Base-by-base conservation (phyloP, 1,140 invertebrate genomes). In the Ephestia elutella region DNA sequence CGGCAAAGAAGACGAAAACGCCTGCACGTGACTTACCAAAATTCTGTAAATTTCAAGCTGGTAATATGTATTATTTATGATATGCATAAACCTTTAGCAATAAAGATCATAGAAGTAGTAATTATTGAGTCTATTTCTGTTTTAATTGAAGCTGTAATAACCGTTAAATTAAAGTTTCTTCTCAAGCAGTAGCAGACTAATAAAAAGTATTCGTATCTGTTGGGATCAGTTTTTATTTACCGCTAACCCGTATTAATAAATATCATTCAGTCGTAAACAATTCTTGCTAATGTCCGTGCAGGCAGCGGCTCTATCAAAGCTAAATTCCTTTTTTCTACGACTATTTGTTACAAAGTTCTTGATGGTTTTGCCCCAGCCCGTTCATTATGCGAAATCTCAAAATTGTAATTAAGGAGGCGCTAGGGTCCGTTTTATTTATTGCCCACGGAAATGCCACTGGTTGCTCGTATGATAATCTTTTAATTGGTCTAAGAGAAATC, bases 261-360 rank as follows among this genome's bases (percentile, higher is more conserved):
- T 66, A 66, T 62, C 57, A 60, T 62, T 62, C 49, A 53, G 5
- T 17, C 51, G 48, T 61, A 61, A 60, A 54, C 60, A 61, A 67
- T 59, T 57, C 9, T 56, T 58, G 56, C 54, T 53, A 53, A 53
- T 53, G 49, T 51, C 17, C 38, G 25, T 30, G 25, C 20, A 60
- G 35, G 18, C 21, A 56, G 54, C 66, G 72, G 63, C 55, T n/a
- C 2, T 56, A 62, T 65, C 70, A 72, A 72, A 75, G 65, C 11
- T 44, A 38, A 38, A 38, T n/a, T 19, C 20, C 54, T 69, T 66
- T 65, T 19, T 54, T 44, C 30, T 51, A 17, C 44, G 25, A n/a
- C 61, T 18, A 49, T 38, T 25, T 49, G n/a, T 50, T 30, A 57
- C 25, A 44, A n/a, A 15, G 32, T 35, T 44, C 11, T 44, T 48